Conservation (phyloP, 2,113 vertebrate species). For the Oryzias woworae region DNA sequence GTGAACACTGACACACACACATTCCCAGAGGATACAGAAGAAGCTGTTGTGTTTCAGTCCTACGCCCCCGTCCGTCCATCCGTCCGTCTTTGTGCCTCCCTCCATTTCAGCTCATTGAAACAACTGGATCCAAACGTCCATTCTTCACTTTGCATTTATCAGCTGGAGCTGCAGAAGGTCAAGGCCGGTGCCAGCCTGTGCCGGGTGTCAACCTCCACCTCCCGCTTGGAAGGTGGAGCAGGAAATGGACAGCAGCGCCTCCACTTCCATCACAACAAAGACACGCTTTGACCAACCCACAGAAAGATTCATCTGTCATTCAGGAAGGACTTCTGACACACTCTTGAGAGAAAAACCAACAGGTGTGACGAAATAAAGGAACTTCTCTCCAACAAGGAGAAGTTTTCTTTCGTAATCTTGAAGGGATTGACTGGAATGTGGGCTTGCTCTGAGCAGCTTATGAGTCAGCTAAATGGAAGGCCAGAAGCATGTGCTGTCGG, state of each 20-base stretch:
- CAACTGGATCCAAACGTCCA: conserved; percentile 20
- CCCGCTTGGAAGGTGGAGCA: background rate
- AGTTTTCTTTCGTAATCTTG: conserved; percentile 18
- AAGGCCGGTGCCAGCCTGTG: conserved; percentile 36
- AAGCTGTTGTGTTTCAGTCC: conserved; percentile 46
- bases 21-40: conserved; percentile 65
- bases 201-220: conserved; percentile 2
- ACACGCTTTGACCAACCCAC: background rate
- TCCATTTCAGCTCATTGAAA: conserved; percentile 34
- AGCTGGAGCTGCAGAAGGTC: conserved; percentile 8
- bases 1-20: conserved; percentile 40
- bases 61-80: conserved; percentile 14
- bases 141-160: conserved; percentile 20
- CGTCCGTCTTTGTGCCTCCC: conserved; percentile 7
- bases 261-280: conserved; percentile 30
- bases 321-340: background rate
- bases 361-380: background rate
- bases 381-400: conserved; percentile 15
- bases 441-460: conserved; percentile 20
- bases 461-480: conserved; percentile 32
- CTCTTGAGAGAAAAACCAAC: no score
- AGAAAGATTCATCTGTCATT: no score
- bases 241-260: background rate
- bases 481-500: conserved; percentile 3
- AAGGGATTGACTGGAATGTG: conserved; percentile 29